Percentiles rank a stretch among this genome's conserved stretches.
Conservation (phyloP, 2,888 invertebrate species). For the Lasioglossum lativentre region DNA sequence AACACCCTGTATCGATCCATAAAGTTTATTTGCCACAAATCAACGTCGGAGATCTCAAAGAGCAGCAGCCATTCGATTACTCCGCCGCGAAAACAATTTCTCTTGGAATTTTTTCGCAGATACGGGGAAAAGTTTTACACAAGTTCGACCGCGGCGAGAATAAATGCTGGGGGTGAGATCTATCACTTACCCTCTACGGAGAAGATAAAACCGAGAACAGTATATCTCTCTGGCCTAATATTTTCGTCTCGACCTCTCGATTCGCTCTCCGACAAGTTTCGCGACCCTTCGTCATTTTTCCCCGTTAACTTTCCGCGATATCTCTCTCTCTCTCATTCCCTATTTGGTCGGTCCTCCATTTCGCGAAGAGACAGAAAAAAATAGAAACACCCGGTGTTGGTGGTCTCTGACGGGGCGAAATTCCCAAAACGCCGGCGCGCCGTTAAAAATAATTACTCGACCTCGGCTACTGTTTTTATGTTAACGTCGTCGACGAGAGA, state of each 20-base stretch:
- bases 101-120: background rate
- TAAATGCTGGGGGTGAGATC: background rate
- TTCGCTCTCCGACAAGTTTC: background rate
- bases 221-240: slow-evolving; percentile 37
- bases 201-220: slow-evolving; percentile 11
- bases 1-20: background rate
- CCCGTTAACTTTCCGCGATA: slow-evolving; percentile 10
- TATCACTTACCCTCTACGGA: slow-evolving; percentile 20
- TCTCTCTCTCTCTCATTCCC: background rate
- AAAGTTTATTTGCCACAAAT: background rate
- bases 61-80: background rate
- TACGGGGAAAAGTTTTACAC: background rate
- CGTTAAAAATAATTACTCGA: slow-evolving; percentile 44
- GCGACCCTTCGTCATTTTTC: background rate
- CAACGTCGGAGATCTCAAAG: background rate
- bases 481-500: background rate
- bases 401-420: background rate
- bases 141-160: background rate
- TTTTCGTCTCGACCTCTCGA: background rate
- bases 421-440: slow-evolving; percentile 18
- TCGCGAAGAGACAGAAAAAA: too few relatives aligned
- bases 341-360: background rate
- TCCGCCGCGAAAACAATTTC: background rate
- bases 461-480: slow-evolving; percentile 32
- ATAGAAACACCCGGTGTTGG: background rate